phyloP scores from a whole-genome alignment of 2,113 vertebrate genomes.

The Ranitomeya imitator region DNA sequence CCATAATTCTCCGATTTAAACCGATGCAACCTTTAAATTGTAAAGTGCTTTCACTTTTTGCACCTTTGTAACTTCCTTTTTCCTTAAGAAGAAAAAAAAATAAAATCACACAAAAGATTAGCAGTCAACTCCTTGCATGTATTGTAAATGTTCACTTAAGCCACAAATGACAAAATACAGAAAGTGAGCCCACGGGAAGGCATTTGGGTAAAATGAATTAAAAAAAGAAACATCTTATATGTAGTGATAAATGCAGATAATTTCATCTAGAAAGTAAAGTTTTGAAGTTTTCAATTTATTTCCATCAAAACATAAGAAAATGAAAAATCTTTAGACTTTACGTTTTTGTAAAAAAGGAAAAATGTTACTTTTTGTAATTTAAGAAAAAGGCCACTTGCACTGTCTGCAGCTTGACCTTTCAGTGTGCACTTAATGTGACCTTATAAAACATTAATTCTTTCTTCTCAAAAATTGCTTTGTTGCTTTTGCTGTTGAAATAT shows the following conservation, averaged over 20 bases:
- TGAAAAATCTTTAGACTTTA: not conserved
- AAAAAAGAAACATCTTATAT: constrained; percentile 15
- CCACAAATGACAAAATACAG: constrained; percentile 3
- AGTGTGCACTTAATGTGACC: constrained; percentile 40
- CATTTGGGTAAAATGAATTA: constrained; percentile 17
- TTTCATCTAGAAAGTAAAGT: not conserved
- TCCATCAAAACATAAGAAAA: not conserved
- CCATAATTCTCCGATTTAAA: constrained; percentile 2
- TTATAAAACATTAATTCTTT: constrained; percentile 44
- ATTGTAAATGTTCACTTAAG: constrained; percentile 41
- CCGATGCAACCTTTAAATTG: not conserved
- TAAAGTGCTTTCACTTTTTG: not conserved
- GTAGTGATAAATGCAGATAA: constrained; percentile 32
- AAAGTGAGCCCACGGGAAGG: not conserved
- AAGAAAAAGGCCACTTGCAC: not conserved
- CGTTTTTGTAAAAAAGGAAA: not conserved
- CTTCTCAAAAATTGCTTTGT: constrained; percentile 48
- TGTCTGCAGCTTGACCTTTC: constrained; percentile 34
- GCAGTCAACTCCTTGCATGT: not conserved
- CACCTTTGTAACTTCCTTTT: not conserved
- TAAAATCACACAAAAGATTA: constrained; percentile 20
- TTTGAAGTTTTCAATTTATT: not conserved
- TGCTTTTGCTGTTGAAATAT: constrained; percentile 41
- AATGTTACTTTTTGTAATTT: constrained; percentile 16
- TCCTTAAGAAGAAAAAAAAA: not conserved